These are phyloP conservation scores for Alethe diademata DNA, from an alignment of 2,113 vertebrate genomes.

Conservation along the genomic window DNA sequence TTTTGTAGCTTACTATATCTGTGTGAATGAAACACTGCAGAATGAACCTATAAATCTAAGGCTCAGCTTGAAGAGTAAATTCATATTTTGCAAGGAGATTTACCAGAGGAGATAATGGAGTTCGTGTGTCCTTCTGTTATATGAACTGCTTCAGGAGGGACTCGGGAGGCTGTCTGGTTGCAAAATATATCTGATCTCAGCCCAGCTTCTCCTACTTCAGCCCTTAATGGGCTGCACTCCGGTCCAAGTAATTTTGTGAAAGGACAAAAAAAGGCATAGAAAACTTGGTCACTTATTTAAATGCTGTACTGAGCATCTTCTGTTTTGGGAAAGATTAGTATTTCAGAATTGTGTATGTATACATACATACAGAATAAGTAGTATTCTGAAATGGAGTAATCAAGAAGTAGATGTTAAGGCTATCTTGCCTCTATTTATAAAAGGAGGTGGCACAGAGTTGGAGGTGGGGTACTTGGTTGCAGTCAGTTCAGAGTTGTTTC, in stretches of 20 bases:
- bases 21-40: background rate
- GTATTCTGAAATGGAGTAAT: background rate
- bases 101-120: background rate
- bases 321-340: background rate
- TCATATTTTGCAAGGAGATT: background rate
- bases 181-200: background rate
- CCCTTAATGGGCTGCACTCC: background rate
- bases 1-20: background rate
- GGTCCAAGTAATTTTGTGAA: background rate
- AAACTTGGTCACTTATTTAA: background rate
- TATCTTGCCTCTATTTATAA: background rate
- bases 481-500: background rate
- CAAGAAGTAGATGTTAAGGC: background rate
- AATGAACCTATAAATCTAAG: background rate
- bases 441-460: background rate
- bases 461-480: background rate
- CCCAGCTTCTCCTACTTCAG: background rate
- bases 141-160: accelerated
- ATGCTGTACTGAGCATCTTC: background rate
- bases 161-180: background rate
- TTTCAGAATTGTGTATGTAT: background rate
- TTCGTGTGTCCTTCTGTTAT: background rate
- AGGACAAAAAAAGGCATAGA: background rate
- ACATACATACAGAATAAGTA: background rate
- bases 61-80: background rate